Evolutionary conservation across 2,888 invertebrate genomes (phyloP).

Genomic region (Tipula confusa): DNA sequence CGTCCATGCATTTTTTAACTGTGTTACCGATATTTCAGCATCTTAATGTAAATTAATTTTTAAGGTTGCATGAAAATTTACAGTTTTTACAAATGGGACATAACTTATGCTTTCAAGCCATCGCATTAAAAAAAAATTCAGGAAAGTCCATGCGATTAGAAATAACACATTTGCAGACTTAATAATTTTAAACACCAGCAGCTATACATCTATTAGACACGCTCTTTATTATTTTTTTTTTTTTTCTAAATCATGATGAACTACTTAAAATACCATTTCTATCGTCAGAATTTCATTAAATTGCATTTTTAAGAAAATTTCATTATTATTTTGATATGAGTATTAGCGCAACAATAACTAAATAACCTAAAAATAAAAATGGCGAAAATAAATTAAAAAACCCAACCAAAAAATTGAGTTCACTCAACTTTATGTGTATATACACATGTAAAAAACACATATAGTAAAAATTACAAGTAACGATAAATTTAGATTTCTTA

Average conservation of each 20-base stretch:
- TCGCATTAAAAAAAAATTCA: too few species aligned
- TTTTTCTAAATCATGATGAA: not conserved
- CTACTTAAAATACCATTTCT: not conserved
- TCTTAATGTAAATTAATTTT: too few species aligned
- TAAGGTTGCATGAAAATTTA: too few species aligned
- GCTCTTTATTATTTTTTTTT: not conserved
- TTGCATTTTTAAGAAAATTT: not conserved
- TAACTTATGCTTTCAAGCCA: too few species aligned
- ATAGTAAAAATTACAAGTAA: not conserved
- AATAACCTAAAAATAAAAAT: not conserved
- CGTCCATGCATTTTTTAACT: too few species aligned
- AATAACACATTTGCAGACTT: not conserved
- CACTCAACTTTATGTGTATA: not conserved
- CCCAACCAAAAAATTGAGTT: not conserved
- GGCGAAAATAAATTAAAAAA: conserved; percentile 25
- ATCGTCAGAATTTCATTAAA: not conserved
- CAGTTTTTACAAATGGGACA: too few species aligned
- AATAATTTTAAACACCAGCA: not conserved
- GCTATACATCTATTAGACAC: not conserved
- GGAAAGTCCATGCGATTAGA: too few species aligned
- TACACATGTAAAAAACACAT: not conserved
- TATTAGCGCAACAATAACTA: not conserved
- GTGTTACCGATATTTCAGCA: too few species aligned
- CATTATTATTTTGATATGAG: not conserved
- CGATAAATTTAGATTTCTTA: not conserved